Evolutionary conservation across 2,797 vertebrate species (phyloP).

Genomic region (Carapus acus): DNA sequence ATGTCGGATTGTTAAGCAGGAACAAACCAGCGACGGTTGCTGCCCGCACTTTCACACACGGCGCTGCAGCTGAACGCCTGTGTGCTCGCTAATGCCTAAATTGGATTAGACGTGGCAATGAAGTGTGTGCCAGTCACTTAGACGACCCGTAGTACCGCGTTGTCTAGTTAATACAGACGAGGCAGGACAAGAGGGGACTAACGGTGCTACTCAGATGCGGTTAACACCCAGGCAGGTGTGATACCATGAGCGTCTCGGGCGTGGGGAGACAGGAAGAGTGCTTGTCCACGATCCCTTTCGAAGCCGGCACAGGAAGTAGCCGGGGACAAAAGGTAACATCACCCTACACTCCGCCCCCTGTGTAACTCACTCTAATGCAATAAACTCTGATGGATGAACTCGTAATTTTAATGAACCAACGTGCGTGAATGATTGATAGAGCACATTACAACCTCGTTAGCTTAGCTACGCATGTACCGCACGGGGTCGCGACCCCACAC

Average conservation of each 20-base stretch:
- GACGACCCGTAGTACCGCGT: slow-evolving; percentile 40
- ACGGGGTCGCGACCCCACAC: too few relatives aligned
- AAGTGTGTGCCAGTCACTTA: slow-evolving; percentile 44
- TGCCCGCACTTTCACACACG: slow-evolving; percentile 39
- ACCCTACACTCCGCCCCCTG: too few relatives aligned
- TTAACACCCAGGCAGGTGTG: slow-evolving; percentile 13
- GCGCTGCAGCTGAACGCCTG: slow-evolving; percentile 36
- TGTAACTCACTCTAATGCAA: too few relatives aligned
- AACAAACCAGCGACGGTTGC: slow-evolving; percentile 31
- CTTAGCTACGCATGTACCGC: too few relatives aligned
- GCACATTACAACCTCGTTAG: too few relatives aligned
- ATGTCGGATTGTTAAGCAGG: slow-evolving; percentile 13
- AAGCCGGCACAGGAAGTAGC: too few relatives aligned
- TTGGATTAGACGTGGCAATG: slow-evolving; percentile 66
- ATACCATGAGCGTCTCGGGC: neutral
- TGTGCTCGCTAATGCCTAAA: slow-evolving; percentile 64
- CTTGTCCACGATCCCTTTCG: too few relatives aligned
- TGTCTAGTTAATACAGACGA: slow-evolving; percentile 53
- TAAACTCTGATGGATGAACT: too few relatives aligned
- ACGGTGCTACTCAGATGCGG: slow-evolving; percentile 21
- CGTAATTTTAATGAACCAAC: too few relatives aligned
- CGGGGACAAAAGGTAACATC: too few relatives aligned
- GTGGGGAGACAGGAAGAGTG: too few relatives aligned
- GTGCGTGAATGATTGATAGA: too few relatives aligned
- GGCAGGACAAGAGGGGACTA: slow-evolving; percentile 1